phyloP scores from a whole-genome alignment of 2,113 vertebrate species.

The Butorides virescens region DNA sequence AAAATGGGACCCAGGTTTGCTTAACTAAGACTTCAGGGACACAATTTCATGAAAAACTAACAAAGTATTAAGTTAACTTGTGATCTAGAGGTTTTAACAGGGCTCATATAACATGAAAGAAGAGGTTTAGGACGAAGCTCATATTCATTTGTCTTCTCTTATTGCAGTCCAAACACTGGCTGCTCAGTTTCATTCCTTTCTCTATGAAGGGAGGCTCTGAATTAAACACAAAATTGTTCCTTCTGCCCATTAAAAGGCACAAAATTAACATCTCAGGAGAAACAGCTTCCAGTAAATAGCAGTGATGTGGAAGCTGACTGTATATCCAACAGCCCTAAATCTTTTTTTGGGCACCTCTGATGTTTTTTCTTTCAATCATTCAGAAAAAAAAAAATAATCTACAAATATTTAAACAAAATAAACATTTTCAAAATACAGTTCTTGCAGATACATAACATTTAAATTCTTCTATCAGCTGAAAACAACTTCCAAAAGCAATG shows the following conservation, averaged over 20 bases:
- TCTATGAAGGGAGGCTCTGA: neutral
- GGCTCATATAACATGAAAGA: neutral
- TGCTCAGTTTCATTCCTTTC: neutral
- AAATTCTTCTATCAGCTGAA: neutral
- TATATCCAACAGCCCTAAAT: neutral
- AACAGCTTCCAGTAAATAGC: neutral
- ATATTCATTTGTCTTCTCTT: neutral
- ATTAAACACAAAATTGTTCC: neutral
- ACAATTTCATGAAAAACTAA: neutral
- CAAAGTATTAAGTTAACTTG: neutral
- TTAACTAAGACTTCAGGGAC: neutral
- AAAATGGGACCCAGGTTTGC: neutral
- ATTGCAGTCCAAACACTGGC: neutral
- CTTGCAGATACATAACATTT: neutral
- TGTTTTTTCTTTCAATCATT: neutral
- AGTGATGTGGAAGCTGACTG: neutral
- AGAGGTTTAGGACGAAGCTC: neutral
- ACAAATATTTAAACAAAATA: neutral
- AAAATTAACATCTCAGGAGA: neutral
- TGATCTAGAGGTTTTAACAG: neutral
- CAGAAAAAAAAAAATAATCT: neutral
- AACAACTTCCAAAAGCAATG: neutral
- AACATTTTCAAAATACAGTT: neutral
- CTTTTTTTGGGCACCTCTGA: neutral
- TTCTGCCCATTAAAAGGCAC: neutral